Evolutionary conservation across 2,113 vertebrate genomes (phyloP), one percentile per base, ranked within the genome.

Genomic region (Microtus pennsylvanicus): DNA sequence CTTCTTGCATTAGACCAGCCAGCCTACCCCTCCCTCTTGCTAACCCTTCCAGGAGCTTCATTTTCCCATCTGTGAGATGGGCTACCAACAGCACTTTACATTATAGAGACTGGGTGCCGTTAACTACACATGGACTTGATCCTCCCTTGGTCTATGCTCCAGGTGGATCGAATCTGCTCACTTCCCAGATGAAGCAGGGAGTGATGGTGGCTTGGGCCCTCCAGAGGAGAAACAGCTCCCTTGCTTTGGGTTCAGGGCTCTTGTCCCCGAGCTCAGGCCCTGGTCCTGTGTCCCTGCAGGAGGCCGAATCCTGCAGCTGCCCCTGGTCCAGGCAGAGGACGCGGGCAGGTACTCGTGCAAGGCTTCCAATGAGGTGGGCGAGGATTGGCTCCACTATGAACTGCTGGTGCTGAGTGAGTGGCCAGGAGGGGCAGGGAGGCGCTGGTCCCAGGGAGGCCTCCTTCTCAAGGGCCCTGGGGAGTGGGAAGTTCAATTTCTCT

Each of bases 291-390:
- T 87, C 42, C 63, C 55, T 0, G 0, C 96, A 99, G 99, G 99
- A 47, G 99, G 99, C 28, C 99, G 99, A 92, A 98, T 99, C 94
- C 98, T 99, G 63, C 99, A 99, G 98, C 99, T 99, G 77, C 92
- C 97, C 0, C 96, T 96, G 1, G 99, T 99, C 22, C 98, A 93
- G 81, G 98, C 97, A 7, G 98, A 99, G 95, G 98, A 99, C 7
- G 95, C 97, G 0, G 99, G 99, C 95, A 98, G 97, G 92, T 99
- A 99, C 72, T 99, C 99, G 0, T 99, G 99, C 26, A 98, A 98
- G 98, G 99, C 99, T 0, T 97, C 99, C 94, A 99, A 99, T 0
- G 99, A 99, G 5, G 99, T 98, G 0, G 99, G 99, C 21, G 98
- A 98, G 94, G 99, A 99, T 94, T 98, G 97, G 93, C 98, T 99